A percentile compares a stretch with the other conserved stretches of the same genome.
These are phyloP conservation scores for Papilio polytes DNA, from an alignment of 1,140 invertebrate species.

Conservation along the genomic window DNA sequence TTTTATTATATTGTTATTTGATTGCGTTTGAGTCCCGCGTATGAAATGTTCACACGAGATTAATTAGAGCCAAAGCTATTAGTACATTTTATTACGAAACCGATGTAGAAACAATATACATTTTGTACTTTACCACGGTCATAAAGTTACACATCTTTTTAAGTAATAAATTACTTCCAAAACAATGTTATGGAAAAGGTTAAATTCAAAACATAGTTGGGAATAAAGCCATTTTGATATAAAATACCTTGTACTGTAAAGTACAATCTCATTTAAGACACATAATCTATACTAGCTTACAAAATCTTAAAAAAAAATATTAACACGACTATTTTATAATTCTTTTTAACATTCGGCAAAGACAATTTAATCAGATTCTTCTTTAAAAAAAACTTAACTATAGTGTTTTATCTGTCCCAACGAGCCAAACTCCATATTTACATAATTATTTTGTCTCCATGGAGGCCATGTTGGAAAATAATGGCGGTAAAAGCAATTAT, in stretches of 20 bases:
- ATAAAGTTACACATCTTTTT: constrained; percentile 22
- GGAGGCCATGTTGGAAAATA: constrained; percentile 8
- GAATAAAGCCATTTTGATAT: neutral
- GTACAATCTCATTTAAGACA: too few species aligned
- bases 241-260: too few species aligned
- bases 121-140: constrained; percentile 23
- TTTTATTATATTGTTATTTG: neutral
- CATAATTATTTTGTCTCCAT: neutral
- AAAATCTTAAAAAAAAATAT: too few species aligned
- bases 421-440: neutral
- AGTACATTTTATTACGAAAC: constrained; percentile 16
- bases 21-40: constrained; percentile 4
- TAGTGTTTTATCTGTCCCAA: neutral
- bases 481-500: constrained; percentile 20
- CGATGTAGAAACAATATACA: constrained; percentile 25
- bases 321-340: too few species aligned
- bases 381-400: neutral
- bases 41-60: constrained; percentile 13
- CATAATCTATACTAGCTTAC: too few species aligned
- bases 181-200: neutral
- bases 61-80: constrained; percentile 17
- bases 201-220: neutral
- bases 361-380: neutral
- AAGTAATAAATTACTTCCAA: neutral
- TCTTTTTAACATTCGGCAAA: too few species aligned